Percentiles rank a stretch among this genome's conserved stretches.
These are phyloP conservation scores for Rhingia rostrata DNA, from an alignment of 2,888 invertebrate species.

Conservation along the genomic window DNA sequence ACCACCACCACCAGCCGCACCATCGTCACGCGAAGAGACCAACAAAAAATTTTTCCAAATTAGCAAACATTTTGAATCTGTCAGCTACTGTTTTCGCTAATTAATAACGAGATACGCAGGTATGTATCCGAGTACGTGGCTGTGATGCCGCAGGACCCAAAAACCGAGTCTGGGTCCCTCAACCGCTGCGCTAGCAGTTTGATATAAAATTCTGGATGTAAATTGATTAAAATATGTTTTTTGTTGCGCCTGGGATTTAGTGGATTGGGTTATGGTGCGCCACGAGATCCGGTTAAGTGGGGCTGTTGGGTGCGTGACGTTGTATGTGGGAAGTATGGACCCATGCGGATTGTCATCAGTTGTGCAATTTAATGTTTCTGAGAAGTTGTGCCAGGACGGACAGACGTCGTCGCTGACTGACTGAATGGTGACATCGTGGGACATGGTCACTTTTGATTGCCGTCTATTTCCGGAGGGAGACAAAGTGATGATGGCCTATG, in stretches of 20 bases:
- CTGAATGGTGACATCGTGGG: slow-evolving; percentile 68
- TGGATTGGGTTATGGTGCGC: slow-evolving; percentile 7
- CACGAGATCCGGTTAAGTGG: slow-evolving; percentile 28
- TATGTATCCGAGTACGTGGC: slow-evolving; percentile 75
- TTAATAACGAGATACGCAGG: slow-evolving; percentile 81
- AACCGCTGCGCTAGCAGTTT: slow-evolving; percentile 30
- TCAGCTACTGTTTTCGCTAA: slow-evolving; percentile 82
- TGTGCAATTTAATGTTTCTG: slow-evolving; percentile 54
- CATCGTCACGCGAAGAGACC: slow-evolving; percentile 45
- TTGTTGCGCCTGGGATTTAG: slow-evolving; percentile 5
- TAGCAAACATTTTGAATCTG: slow-evolving; percentile 82
- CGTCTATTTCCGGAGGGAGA: slow-evolving; percentile 45
- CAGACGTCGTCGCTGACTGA: slow-evolving; percentile 35
- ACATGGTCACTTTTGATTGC: slow-evolving; percentile 31
- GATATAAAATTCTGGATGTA: slow-evolving; percentile 69
- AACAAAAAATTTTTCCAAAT: slow-evolving; percentile 79
- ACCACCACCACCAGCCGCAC: slow-evolving; percentile 4
- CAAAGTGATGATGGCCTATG: slow-evolving; percentile 21
- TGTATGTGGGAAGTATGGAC: slow-evolving; percentile 56
- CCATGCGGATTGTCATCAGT: slow-evolving; percentile 14
- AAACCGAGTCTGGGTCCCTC: slow-evolving; percentile 18
- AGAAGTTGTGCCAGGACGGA: slow-evolving; percentile 24
- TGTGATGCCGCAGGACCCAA: slow-evolving; percentile 77
- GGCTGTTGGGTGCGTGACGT: slow-evolving; percentile 60
- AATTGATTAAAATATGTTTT: slow-evolving; percentile 69